Evolutionary conservation across 2,888 invertebrate species (phyloP).

Genomic region (Drosophila neutralis): DNA sequence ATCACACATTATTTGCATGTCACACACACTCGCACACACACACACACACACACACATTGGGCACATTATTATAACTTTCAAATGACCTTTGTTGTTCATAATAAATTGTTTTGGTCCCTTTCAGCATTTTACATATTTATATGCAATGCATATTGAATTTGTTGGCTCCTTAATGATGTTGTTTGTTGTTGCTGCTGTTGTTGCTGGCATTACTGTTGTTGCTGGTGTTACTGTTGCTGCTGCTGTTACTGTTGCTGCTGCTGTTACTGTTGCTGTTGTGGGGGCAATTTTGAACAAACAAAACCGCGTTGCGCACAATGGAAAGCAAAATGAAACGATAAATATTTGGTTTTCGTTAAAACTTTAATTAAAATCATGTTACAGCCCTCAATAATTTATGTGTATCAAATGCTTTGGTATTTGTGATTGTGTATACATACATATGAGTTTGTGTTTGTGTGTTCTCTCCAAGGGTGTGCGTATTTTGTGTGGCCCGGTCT

Average conservation of each 20-base stretch:
- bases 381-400: conserved; percentile 76
- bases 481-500: conserved; percentile 8
- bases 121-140: conserved; percentile 68
- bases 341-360: conserved; percentile 81
- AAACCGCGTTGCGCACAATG: conserved; percentile 70
- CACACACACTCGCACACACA: conserved; percentile 2
- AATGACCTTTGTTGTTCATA: conserved; percentile 68
- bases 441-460: conserved; percentile 18
- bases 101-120: conserved; percentile 54
- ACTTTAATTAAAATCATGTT: conserved; percentile 79
- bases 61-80: conserved; percentile 59
- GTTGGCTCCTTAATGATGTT: conserved; percentile 69
- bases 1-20: conserved; percentile 45
- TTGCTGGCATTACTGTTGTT: too few species aligned
- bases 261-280: conserved; percentile 2
- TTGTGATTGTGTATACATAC: neutral
- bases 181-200: conserved; percentile 32
- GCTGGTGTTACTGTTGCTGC: neutral
- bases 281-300: conserved; percentile 34
- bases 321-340: conserved; percentile 79
- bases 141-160: conserved; percentile 72
- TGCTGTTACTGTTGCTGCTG: neutral
- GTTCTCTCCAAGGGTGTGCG: neutral
- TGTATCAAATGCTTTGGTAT: conserved; percentile 54
- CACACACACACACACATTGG: neutral